A percentile compares a stretch with the other conserved stretches of the same genome.
These are phyloP conservation scores for Amphipoea lucens DNA, from an alignment of 2,888 invertebrate species.

Conservation along the genomic window DNA sequence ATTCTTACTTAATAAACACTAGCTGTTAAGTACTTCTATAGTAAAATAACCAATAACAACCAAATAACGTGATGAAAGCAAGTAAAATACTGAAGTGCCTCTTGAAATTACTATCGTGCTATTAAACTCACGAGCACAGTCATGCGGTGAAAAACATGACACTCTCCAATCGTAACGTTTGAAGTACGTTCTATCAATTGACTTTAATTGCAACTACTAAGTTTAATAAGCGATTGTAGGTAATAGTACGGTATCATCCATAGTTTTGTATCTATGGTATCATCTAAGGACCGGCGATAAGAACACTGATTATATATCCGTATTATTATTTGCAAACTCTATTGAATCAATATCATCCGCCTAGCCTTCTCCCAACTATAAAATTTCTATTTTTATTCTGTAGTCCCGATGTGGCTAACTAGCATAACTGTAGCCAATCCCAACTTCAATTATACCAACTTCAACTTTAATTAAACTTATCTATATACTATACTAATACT, in stretches of 20 bases:
- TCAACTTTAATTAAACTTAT: too few species aligned
- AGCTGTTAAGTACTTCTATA: not conserved
- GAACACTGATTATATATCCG: slow-evolving; percentile 12
- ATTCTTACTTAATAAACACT: not conserved
- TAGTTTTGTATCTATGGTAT: not conserved
- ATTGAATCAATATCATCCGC: too few species aligned
- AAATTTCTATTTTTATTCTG: too few species aligned
- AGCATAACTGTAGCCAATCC: too few species aligned
- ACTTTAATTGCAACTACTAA: slow-evolving; percentile 6
- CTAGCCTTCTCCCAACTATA: too few species aligned
- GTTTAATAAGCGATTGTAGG: not conserved
- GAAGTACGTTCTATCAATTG: slow-evolving; percentile 12
- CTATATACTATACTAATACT: too few species aligned
- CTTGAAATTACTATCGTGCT: not conserved
- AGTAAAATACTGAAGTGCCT: slow-evolving; percentile 3
- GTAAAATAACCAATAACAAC: not conserved
- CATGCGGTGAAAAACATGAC: slow-evolving; percentile 50
- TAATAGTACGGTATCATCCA: not conserved
- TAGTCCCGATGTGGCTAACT: too few species aligned
- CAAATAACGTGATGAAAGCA: not conserved
- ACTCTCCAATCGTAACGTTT: not conserved
- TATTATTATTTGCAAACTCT: not conserved
- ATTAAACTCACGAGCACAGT: slow-evolving; percentile 2
- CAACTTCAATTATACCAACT: too few species aligned
- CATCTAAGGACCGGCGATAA: slow-evolving; percentile 1